These are phyloP conservation scores for Crenuchus spilurus DNA, from an alignment of 2,797 vertebrate species.

Conservation along the genomic window DNA sequence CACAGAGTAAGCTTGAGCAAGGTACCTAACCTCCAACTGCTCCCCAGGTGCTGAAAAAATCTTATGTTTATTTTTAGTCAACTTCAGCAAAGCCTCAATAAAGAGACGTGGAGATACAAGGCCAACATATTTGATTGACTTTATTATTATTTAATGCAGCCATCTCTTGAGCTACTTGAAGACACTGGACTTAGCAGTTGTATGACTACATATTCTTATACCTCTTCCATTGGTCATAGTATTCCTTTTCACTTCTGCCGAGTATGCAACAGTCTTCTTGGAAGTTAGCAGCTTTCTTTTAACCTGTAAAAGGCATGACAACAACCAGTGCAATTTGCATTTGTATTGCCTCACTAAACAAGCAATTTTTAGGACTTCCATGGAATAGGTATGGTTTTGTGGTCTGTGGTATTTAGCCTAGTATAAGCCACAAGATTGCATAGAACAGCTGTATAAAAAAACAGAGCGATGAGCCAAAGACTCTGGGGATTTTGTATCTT, in stretches of 20 bases:
- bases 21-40: no score
- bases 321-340: background rate
- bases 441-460: conserved; percentile 25
- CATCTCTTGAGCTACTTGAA: background rate
- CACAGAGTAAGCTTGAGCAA: no score
- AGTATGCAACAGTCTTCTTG: background rate
- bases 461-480: conserved; percentile 16
- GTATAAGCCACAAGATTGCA: background rate
- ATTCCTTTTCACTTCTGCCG: background rate
- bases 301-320: background rate
- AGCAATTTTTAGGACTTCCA: background rate
- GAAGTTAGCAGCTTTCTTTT: background rate
- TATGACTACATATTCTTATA: background rate
- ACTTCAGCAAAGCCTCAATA: background rate
- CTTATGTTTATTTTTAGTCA: background rate
- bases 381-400: background rate
- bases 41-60: no score
- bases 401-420: conserved; percentile 5
- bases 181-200: background rate
- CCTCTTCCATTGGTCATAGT: background rate
- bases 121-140: background rate
- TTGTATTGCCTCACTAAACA: background rate
- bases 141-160: background rate
- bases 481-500: background rate
- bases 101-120: background rate